Conservation (phyloP, 2,888 invertebrate genomes). For the Limenitis camilla region DNA sequence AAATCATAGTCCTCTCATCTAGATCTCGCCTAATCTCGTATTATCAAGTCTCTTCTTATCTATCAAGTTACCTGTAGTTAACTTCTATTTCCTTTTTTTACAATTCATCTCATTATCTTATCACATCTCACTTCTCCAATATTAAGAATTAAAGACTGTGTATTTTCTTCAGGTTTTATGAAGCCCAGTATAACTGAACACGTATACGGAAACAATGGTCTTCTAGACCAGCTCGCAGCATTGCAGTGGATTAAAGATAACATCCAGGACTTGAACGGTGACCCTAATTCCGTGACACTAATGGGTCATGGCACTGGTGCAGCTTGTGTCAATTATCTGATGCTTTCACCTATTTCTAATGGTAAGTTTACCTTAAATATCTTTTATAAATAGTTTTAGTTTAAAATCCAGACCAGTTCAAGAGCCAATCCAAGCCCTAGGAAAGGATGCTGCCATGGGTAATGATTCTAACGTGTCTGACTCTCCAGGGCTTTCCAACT, state of each 20-base stretch:
- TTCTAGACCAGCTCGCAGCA: slow-evolving; percentile 95
- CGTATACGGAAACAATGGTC: slow-evolving; percentile 90
- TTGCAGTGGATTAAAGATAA: slow-evolving; percentile 96
- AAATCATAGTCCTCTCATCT: too few relatives aligned
- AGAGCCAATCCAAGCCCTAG: too few relatives aligned
- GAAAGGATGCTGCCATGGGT: too few relatives aligned
- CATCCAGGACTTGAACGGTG: slow-evolving; percentile 92
- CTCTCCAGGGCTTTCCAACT: too few relatives aligned
- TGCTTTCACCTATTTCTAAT: slow-evolving; percentile 90
- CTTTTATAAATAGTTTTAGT: not conserved
- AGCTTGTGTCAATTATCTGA: slow-evolving; percentile 92
- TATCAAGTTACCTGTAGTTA: not conserved
- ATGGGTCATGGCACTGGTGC: slow-evolving; percentile 98
- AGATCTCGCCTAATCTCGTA: too few relatives aligned
- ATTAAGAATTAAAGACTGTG: not conserved
- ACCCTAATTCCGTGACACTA: slow-evolving; percentile 89
- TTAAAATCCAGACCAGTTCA: too few relatives aligned
- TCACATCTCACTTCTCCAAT: too few relatives aligned
- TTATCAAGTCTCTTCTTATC: not conserved
- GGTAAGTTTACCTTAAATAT: slow-evolving; percentile 46
- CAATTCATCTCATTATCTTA: too few relatives aligned
- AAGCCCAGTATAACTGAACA: slow-evolving; percentile 84
- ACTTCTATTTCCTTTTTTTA: not conserved
- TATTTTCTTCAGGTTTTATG: slow-evolving; percentile 78
- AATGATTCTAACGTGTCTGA: too few relatives aligned